These are phyloP conservation scores for Plebejus anna DNA, from an alignment of 2,888 invertebrate species.

Conservation along the genomic window DNA sequence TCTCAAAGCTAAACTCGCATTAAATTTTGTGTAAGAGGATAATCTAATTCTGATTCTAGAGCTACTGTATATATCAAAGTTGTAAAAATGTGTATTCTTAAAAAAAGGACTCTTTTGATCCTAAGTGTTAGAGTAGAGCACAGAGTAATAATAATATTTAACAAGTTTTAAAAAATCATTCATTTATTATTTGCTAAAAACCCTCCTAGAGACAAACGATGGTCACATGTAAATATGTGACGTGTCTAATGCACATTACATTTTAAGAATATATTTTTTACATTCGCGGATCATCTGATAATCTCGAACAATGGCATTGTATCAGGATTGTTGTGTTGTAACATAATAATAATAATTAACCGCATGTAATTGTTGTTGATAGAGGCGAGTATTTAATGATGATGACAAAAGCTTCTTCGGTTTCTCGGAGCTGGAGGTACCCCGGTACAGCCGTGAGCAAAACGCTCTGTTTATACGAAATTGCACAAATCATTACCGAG, in stretches of 20 bases:
- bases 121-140: no score
- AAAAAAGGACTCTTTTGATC: background rate
- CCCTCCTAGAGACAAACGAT: background rate
- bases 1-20: slow-evolving; percentile 10
- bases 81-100: background rate
- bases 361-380: slow-evolving; percentile 14
- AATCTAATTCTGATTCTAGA: background rate
- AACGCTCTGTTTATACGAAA: background rate
- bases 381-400: slow-evolving; percentile 13
- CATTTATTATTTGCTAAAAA: background rate
- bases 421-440: background rate
- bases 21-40: background rate
- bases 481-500: background rate
- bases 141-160: background rate
- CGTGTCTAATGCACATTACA: background rate
- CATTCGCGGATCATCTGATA: background rate
- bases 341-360: slow-evolving; percentile 20
- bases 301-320: slow-evolving; percentile 20
- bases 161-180: background rate
- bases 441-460: slow-evolving; percentile 11
- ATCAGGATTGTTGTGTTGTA: slow-evolving; percentile 15
- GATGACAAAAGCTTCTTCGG: background rate
- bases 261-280: slow-evolving; percentile 7
- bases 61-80: background rate
- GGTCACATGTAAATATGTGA: background rate